Evolutionary conservation across 2,888 invertebrate species (phyloP).

Genomic region (Portevinia maculata): DNA sequence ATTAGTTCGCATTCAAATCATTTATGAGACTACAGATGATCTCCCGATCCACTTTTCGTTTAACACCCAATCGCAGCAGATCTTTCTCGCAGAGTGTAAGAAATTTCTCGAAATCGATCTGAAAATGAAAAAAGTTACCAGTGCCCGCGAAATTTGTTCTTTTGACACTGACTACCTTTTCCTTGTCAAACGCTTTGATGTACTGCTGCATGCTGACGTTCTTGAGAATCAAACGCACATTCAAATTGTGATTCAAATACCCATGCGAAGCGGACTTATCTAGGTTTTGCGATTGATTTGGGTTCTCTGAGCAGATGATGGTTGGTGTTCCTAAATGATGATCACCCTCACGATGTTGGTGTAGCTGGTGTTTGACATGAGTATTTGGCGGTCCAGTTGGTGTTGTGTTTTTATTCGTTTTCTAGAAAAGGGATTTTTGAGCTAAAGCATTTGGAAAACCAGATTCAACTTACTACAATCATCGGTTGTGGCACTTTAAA

Average conservation of each 20-base stretch:
- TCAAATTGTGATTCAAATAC: slow-evolving; percentile 65
- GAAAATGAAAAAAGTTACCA: slow-evolving; percentile 22
- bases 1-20: slow-evolving; percentile 58
- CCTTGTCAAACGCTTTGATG: slow-evolving; percentile 53
- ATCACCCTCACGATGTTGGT: neutral
- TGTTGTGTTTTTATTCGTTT: slow-evolving; percentile 29
- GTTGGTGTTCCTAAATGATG: slow-evolving; percentile 19
- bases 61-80: slow-evolving; percentile 51
- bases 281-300: slow-evolving; percentile 42
- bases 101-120: slow-evolving; percentile 66
- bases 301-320: slow-evolving; percentile 8
- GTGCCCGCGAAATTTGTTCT: too few species aligned
- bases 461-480: slow-evolving; percentile 23
- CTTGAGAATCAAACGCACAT: slow-evolving; percentile 61
- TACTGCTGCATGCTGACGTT: slow-evolving; percentile 67
- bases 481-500: slow-evolving; percentile 51
- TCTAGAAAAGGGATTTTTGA: too few species aligned
- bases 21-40: slow-evolving; percentile 51
- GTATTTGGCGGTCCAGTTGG: slow-evolving; percentile 33
- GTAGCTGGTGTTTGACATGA: neutral
- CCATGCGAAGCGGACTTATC: slow-evolving; percentile 65
- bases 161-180: too few species aligned
- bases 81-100: slow-evolving; percentile 55
- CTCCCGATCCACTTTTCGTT: slow-evolving; percentile 53
- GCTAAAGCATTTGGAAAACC: too few species aligned